Base-by-base conservation (phyloP, 2,113 vertebrate genomes). In the Malurus alboscapulatus region DNA sequence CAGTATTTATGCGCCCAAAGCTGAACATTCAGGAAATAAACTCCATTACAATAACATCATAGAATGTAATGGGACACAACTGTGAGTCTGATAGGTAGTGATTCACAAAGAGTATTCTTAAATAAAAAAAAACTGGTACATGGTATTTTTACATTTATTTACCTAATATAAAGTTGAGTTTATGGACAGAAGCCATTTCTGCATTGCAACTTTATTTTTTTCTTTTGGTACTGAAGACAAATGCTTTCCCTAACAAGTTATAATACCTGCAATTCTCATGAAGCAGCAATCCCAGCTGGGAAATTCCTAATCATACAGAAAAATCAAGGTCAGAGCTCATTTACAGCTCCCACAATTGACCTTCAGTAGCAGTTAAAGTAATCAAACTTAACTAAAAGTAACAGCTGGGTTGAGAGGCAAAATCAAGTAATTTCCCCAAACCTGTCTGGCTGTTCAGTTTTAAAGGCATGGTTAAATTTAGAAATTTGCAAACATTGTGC, bases 71-170 rank as follows among this genome's bases (percentile, higher is more conserved):
- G 53, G 18, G 50, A 48, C 38, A 75, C 4, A 78, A 63, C 26
- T 14, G 0, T 10, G 69, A 74, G 20, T 27, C 26, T 32, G 7
- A 75, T 1, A 59, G 19, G 27, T 0, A 72, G 8, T 61, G 3
- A 79, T 68, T 22, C 55, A 78, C 10, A 61, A n/a, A 63, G 8
- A 45, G 5, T 38, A 71, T 47, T 76, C 42, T 88, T 77, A 24
- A 68, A 55, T 74, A 19, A 85, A 36, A 78, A 26, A 51, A 25
- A 36, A 78, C 1, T 36, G 36, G 4, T 63, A 82, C 11, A 63
- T 10, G 45, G 21, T 42, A 51, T 44, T 85, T 58, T 75, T 42
- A 2, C 34, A 66, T 42, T 75, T 75, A 42, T 59, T 59, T 69
- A 27, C 18, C 58, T 47, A 72, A 40, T 27, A 61, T 8, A 66